Evolutionary conservation across 2,113 vertebrate species (phyloP).

Genomic region (Pangasianodon gigas): DNA sequence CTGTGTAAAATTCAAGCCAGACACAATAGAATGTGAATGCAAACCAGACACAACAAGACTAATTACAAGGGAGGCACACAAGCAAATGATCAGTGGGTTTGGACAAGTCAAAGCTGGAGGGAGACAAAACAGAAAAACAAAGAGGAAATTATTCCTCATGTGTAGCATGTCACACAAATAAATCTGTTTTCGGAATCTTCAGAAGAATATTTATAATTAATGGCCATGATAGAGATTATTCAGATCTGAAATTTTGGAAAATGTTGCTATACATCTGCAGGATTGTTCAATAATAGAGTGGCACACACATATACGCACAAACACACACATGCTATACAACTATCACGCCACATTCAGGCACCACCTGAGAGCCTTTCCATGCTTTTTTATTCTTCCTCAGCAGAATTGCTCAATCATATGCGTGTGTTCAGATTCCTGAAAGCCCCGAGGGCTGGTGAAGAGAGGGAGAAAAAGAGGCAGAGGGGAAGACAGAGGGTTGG

Average conservation of each 20-base stretch:
- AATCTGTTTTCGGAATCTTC: background rate
- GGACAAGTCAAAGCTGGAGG: background rate
- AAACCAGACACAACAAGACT: background rate
- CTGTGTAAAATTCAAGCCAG: background rate
- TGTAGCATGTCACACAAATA: background rate
- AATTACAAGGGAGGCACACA: background rate
- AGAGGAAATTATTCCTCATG: background rate
- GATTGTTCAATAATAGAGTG: conserved; percentile 15
- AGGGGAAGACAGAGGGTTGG: conserved; percentile 2
- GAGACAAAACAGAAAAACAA: background rate
- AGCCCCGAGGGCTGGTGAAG: background rate
- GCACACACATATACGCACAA: background rate
- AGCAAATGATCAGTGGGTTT: background rate
- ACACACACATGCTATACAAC: background rate
- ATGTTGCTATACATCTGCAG: background rate
- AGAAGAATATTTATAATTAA: background rate
- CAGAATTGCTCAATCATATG: conserved; percentile 21
- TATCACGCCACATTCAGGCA: background rate
- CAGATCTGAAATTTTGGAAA: background rate
- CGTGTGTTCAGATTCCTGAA: background rate
- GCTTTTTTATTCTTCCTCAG: conserved; percentile 10
- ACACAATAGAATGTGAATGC: background rate
- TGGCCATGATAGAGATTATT: background rate
- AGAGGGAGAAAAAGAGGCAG: background rate
- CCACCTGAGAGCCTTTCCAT: background rate